A percentile compares a stretch with the other conserved stretches of the same genome.
Evolutionary conservation across 2,797 vertebrate genomes (phyloP).

Genomic region (Acipenser ruthenus): DNA sequence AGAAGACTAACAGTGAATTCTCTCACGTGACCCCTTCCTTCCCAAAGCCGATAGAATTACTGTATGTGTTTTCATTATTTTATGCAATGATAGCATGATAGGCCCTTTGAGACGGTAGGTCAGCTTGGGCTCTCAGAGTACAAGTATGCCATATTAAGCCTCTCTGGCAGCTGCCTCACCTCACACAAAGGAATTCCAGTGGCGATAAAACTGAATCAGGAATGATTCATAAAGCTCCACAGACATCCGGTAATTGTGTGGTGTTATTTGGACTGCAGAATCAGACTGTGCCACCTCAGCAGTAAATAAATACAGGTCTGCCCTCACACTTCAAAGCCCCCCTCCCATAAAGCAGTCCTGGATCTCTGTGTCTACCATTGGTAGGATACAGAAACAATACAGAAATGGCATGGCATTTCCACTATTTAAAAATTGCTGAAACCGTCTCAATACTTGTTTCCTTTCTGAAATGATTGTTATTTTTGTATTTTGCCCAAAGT

Average conservation of each 20-base stretch:
- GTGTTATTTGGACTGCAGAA: background rate
- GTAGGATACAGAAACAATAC: background rate
- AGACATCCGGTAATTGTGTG: background rate
- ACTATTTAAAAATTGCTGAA: background rate
- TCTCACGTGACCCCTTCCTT: no score
- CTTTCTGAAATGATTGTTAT: no score
- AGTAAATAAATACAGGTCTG: background rate
- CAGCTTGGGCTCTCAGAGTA: background rate
- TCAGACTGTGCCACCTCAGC: background rate
- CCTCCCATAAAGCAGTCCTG: background rate
- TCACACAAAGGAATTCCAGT: background rate
- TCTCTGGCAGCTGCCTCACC: background rate
- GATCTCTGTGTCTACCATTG: background rate
- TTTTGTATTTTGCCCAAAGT: no score
- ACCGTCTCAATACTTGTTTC: background rate
- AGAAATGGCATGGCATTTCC: background rate
- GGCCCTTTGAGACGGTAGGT: background rate
- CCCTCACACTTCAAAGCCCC: background rate
- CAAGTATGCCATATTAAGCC: background rate
- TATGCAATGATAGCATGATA: background rate
- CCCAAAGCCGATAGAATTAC: background rate
- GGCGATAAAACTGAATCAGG: background rate
- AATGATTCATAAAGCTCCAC: background rate
- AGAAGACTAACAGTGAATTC: no score
- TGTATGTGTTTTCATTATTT: background rate